Evolutionary conservation across 1,140 invertebrate genomes (phyloP), one percentile per base, ranked within the genome.

Genomic region (Temnothorax nylanderi): DNA sequence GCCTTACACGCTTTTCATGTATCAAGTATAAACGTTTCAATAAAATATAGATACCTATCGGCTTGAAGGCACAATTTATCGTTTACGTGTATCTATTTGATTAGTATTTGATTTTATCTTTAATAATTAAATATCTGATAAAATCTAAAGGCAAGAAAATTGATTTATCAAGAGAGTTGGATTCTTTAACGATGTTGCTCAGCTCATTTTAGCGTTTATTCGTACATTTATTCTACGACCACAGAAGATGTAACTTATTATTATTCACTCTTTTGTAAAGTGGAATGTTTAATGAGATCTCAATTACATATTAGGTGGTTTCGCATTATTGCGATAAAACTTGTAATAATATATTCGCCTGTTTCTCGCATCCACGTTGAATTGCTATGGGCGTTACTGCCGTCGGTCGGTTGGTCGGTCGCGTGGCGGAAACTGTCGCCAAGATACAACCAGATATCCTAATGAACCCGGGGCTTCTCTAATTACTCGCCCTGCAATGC

Each of bases 381-480:
- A 74, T 60, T 21, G 41, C 18, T 34, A 13, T 26, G 11, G 18
- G 49, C 51, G 26, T 21, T 44, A 82, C 78, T 58, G 26, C 80
- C 80, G 80, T 60, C 67, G 62, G 56, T 69, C 60, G 77, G 76
- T 54, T 32, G 47, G 88, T 88, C 88, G 92, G 87, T 90, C 88
- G 74, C 85, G 72, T 86, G 81, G 90, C 88, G 92, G 92, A 92
- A 92, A 91, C 87, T 81, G 91, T 89, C 90, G 89, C 88, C 80
- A 89, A 92, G 91, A 92, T 91, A 87, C 80, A 49, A 32, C 77
- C 85, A 90, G 91, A 92, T 93, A 93, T 92, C 90, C 92, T 93
- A 93, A 92, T 93, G 91, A 92, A 93, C 92, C 89, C 49, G 87
- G 41, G 81, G 88, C 89, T 92, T 92, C 88, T 93, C 91, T 93